Conservation (phyloP, 1,140 invertebrate species). For the Hypsibius dujardini region DNA sequence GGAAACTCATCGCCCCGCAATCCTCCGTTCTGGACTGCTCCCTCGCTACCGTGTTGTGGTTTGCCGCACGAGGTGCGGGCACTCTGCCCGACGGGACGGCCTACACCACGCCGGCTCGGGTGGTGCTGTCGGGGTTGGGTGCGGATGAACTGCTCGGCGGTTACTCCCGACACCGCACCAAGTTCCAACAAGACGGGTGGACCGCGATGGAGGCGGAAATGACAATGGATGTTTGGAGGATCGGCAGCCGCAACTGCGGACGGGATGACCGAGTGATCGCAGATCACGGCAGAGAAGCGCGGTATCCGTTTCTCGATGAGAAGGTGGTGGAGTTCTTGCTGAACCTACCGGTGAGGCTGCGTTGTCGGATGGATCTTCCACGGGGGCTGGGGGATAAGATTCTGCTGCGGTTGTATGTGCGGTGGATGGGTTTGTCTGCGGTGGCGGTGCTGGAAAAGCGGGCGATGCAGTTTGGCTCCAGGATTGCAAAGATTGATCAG, state of each 20-base stretch:
- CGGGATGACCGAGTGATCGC: conserved; percentile 62
- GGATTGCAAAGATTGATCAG: conserved; percentile 62
- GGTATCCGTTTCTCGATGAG: conserved; percentile 90
- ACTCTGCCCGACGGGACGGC: conserved; percentile 19
- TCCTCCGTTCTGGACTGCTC: conserved; percentile 83
- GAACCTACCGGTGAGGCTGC: conserved; percentile 45
- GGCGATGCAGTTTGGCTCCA: conserved; percentile 92
- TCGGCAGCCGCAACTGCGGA: conserved; percentile 57
- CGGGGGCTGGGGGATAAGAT: conserved; percentile 81
- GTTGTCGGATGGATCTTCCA: conserved; percentile 35
- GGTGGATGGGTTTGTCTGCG: conserved; percentile 41
- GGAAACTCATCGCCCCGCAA: conserved; percentile 25
- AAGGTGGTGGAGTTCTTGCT: conserved; percentile 55
- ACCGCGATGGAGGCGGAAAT: conserved; percentile 23
- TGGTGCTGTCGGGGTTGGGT: conserved; percentile 75
- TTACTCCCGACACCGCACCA: conserved; percentile 67
- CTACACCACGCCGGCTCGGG: conserved; percentile 33
- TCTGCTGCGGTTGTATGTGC: conserved; percentile 58
- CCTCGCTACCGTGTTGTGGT: conserved; percentile 82
- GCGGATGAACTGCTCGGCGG: conserved; percentile 93
- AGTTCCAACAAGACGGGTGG: conserved; percentile 28
- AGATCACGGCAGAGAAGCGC: conserved; percentile 38
- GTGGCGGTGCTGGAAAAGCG: conserved; percentile 46
- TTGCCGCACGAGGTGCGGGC: conserved; percentile 60
- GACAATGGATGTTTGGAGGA: conserved; percentile 25